Evolutionary conservation across 1,140 invertebrate genomes (phyloP), one percentile per base, ranked within the genome.

Genomic region (Carcinoscorpius rotundicauda): DNA sequence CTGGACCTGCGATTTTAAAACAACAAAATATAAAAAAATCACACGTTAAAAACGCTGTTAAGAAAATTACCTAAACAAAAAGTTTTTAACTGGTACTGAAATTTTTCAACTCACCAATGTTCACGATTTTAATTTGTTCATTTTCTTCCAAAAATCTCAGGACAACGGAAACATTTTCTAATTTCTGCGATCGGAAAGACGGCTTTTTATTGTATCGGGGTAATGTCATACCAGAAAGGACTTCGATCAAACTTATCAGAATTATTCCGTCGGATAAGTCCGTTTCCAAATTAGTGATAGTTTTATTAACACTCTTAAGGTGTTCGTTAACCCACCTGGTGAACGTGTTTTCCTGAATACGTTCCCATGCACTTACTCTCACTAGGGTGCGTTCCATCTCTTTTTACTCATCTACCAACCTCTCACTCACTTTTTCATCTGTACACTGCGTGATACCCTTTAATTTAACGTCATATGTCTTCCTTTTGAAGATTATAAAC

Each of bases 331-430:
- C 91, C 93, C 93, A 96, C 72, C 93, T 64, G 58, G 92, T 93
- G 75, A 96, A 96, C 50, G 93, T 96, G 75, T 96, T 96, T 77
- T 94, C 90, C 78, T 96, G 93, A 67, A 96, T 96, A 70, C 87
- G 82, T 78, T 93, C 93, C 91, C 91, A 94, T 75, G 89, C 86
- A 61, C 91, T 91, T 81, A 93, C 91, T 74, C 93, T 90, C 70
- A 89, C 89, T 71, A 93, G 80, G 74, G 93, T 89, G 72, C 89
- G 83, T 78, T 88, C 86, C 82, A 87, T 87, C 74, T 87, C 86
- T 81, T 87, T 86, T 75, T 86, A 85, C 73, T 82, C 68, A 49
- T 67, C 68, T 6, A 58, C 66, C 0, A 29, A 0, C 29, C 29
- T 29, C 29, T 29, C 29, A 2, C 29, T 29, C 29, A 0, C 29